phyloP scores from a whole-genome alignment of 2,113 vertebrate genomes.

The Nerophis ophidion region DNA sequence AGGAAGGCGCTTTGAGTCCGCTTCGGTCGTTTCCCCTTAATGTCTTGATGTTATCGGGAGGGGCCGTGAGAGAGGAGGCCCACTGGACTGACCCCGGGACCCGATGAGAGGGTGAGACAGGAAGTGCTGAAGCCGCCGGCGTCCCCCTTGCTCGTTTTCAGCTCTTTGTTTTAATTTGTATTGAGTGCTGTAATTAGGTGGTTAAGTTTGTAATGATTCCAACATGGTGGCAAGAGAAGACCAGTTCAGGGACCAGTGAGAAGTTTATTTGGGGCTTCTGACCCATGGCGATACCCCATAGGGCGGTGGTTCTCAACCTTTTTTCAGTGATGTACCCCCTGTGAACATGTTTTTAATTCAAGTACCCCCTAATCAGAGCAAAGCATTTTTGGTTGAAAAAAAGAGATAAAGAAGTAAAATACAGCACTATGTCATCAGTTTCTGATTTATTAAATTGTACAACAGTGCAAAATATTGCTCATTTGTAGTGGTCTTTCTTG shows the following conservation, averaged over 20 bases:
- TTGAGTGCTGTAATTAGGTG: constrained; percentile 50
- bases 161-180: constrained; percentile 37
- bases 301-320: no score
- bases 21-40: constrained; percentile 28
- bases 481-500: no score
- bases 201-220: constrained; percentile 48
- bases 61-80: neutral
- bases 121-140: constrained; percentile 20
- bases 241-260: constrained; percentile 1
- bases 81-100: constrained; percentile 2
- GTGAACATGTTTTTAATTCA: no score
- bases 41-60: constrained; percentile 35
- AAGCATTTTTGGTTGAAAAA: no score
- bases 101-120: constrained; percentile 7
- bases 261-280: constrained; percentile 10
- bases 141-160: constrained; percentile 36
- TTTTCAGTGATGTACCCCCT: no score
- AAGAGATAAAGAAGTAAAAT: no score
- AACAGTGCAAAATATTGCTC: no score
- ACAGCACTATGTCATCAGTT: no score
- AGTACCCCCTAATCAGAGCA: no score
- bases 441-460: no score
- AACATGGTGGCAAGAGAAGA: constrained; percentile 41
- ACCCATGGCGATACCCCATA: constrained; percentile 19
- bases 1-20: constrained; percentile 24